phyloP scores from a whole-genome alignment of 2,888 invertebrate genomes.

The Dermolepida albohirtum region DNA sequence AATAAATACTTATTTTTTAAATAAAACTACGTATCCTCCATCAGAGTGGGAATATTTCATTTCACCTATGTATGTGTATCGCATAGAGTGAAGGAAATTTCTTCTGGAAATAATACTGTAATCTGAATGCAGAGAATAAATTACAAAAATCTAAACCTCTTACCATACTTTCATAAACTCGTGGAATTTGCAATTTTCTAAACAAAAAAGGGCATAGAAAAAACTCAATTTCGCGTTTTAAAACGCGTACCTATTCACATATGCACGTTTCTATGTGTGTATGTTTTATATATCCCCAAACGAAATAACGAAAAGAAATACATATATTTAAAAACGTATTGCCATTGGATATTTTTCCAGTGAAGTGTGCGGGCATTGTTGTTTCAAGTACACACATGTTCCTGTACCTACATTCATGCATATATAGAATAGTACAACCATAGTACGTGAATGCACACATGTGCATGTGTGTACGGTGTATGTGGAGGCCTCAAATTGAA shows the following conservation, averaged over 20 bases:
- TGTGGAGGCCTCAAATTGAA: conserved; percentile 35
- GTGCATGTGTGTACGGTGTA: conserved; percentile 3
- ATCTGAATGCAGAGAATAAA: too few species aligned
- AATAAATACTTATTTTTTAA: too few species aligned
- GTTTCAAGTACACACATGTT: conserved; percentile 41
- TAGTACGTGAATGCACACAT: neutral
- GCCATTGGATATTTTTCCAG: conserved; percentile 35
- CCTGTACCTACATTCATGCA: neutral
- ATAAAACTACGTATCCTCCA: too few species aligned
- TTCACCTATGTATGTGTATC: too few species aligned
- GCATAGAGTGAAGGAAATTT: too few species aligned
- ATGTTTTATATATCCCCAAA: conserved; percentile 11
- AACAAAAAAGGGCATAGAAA: conserved; percentile 4
- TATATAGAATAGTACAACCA: neutral
- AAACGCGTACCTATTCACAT: neutral
- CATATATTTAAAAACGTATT: conserved; percentile 36
- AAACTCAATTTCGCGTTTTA: conserved; percentile 31
- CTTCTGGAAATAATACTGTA: too few species aligned
- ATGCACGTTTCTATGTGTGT: too few species aligned
- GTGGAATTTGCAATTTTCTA: conserved; percentile 10
- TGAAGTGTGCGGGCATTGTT: conserved; percentile 33
- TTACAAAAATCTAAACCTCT: too few species aligned
- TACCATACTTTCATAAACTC: neutral
- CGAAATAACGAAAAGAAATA: conserved; percentile 17
- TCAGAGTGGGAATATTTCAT: too few species aligned